These are phyloP conservation scores for Drosophila erecta DNA, from an alignment of 1,140 invertebrate species.

Conservation along the genomic window DNA sequence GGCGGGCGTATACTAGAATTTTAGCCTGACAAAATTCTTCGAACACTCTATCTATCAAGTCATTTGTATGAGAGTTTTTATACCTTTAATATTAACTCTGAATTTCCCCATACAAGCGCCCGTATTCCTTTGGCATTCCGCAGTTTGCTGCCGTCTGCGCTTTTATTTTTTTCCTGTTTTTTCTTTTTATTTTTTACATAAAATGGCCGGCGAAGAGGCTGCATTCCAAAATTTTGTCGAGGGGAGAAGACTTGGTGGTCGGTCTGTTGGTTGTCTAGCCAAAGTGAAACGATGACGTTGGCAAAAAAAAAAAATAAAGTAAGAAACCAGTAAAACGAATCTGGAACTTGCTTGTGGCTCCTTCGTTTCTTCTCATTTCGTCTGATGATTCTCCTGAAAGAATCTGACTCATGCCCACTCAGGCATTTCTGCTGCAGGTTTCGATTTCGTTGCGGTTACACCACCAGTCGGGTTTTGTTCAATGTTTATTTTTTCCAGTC, in stretches of 20 bases:
- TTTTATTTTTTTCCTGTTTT: background rate
- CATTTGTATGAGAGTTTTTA: background rate
- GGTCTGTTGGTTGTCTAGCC: constrained; percentile 70
- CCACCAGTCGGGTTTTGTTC: constrained; percentile 23
- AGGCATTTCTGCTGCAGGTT: constrained; percentile 21
- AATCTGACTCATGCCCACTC: constrained; percentile 42
- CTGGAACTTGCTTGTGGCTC: constrained; percentile 25
- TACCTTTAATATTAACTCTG: background rate
- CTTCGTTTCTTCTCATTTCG: background rate
- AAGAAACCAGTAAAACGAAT: background rate
- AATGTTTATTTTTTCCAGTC: constrained; percentile 9
- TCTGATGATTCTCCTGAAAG: constrained; percentile 14
- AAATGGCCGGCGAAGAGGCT: constrained; percentile 45
- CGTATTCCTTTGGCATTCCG: constrained; percentile 25
- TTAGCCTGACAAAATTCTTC: background rate
- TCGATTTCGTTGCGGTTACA: constrained; percentile 48
- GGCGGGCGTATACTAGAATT: constrained; percentile 2
- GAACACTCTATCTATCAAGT: no score
- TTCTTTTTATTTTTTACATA: constrained; percentile 16
- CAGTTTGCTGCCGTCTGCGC: constrained; percentile 5
- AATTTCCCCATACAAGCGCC: background rate
- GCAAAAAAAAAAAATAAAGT: constrained; percentile 18
- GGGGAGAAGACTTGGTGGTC: constrained; percentile 49
- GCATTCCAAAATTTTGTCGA: constrained; percentile 36
- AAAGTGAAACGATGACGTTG: constrained; percentile 49